phyloP scores from a whole-genome alignment of 2,888 invertebrate species.

The Atherix ibis region DNA sequence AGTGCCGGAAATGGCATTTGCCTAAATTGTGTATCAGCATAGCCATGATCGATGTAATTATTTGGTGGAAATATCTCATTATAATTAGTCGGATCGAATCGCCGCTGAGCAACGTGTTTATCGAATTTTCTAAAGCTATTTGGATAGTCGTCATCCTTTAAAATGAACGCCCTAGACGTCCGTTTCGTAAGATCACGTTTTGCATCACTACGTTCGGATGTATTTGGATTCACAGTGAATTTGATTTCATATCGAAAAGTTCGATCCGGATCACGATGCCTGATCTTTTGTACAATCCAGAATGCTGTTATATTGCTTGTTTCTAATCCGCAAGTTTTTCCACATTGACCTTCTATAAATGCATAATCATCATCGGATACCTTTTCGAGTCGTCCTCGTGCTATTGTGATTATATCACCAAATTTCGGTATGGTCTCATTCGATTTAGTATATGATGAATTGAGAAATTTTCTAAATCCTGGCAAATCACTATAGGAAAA shows the following conservation, averaged over 20 bases:
- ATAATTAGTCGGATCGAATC: constrained; percentile 7
- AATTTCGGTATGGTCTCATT: constrained; percentile 32
- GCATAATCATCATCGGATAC: constrained; percentile 34
- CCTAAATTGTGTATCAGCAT: constrained; percentile 1
- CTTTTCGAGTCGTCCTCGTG: constrained; percentile 45
- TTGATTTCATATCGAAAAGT: constrained; percentile 47
- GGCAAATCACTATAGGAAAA: constrained; percentile 16
- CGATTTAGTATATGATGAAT: constrained; percentile 19
- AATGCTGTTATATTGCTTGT: constrained; percentile 37
- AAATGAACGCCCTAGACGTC: constrained; percentile 46
- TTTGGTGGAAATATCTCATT: constrained; percentile 13
- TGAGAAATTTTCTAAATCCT: constrained; percentile 24
- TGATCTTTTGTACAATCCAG: constrained; percentile 53
- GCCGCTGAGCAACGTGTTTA: constrained; percentile 7
- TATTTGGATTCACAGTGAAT: constrained; percentile 45
- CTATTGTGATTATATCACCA: constrained; percentile 48
- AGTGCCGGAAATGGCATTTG: constrained; percentile 11
- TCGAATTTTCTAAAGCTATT: constrained; percentile 19
- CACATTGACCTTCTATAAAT: constrained; percentile 36
- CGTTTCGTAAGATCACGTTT: constrained; percentile 35
- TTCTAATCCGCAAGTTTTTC: constrained; percentile 14
- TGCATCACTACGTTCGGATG: constrained; percentile 18
- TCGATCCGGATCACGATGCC: constrained; percentile 41
- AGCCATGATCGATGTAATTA: constrained; percentile 5
- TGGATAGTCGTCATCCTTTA: constrained; percentile 36